Evolutionary conservation across 2,888 invertebrate species (phyloP), one percentile per base, ranked within the genome.

Genomic region (Brachylomia viminalis): DNA sequence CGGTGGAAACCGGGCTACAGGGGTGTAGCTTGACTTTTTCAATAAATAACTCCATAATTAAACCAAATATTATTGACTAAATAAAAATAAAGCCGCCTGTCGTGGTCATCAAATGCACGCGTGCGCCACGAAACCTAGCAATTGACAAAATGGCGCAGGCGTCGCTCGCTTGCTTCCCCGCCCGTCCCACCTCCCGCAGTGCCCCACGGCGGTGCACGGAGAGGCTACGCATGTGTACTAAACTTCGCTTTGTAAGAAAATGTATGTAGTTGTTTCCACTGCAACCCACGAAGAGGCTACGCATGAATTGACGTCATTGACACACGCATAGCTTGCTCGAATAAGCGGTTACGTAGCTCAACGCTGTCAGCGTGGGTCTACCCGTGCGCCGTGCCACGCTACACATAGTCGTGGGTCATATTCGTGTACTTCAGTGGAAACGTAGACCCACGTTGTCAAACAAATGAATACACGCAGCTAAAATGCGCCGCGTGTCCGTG

Each of bases 1-100:
- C 72, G 33, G 67, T 66, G 66, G 56, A 72, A 66, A 66, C 65
- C 72, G 62, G 62, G 62, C 62, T 30, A 68, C 84, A 85, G 33
- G 86, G 80, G 59, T 86, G 70, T 58, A 71, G 76, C 42, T 80
- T 81, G 10, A 88, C 86, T 80, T 86, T 86, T 69, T 85, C 85
- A 64, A 89, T 88, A 64, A 89, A 89, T 1, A 77, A 47, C 61
- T 89, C 87, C 88, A 89, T 89, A 72, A 71, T 72, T 71, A 76
- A 61, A 76, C 71, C 71, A 77, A 72, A 67, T 72, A 72, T 72
- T 64, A 72, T 64, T 72, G 64, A 72, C 64, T 54, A 64, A 72
- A 72, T 72, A 64, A 72, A 72, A 58, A 66, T 72, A 72, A 72
- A 72, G 72, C 66, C 72, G 66, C 72, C 58, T 72, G 72, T 72